These are phyloP conservation scores for Leptonema lineaticorne DNA, from an alignment of 1,140 invertebrate genomes.

Conservation along the genomic window DNA sequence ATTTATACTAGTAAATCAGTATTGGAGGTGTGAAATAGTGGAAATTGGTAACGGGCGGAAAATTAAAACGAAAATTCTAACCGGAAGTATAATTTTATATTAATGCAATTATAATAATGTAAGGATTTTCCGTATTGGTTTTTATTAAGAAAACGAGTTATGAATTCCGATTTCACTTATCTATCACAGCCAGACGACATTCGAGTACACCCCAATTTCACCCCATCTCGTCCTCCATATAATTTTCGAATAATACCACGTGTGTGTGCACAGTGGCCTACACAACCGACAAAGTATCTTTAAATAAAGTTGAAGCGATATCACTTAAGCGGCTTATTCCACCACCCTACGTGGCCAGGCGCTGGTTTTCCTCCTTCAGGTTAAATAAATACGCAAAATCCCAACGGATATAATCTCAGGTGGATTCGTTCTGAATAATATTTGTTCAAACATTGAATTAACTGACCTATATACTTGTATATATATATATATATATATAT, in stretches of 20 bases:
- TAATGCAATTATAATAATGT: constrained; percentile 6
- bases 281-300: constrained; percentile 14
- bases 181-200: constrained; percentile 13
- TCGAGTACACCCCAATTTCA: background rate
- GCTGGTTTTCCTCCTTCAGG: no score
- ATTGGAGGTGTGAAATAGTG: no score
- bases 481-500: background rate
- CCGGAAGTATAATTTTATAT: no score
- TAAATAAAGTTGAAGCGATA: constrained; percentile 18
- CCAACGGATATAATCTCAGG: background rate
- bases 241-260: no score
- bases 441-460: background rate
- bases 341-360: no score
- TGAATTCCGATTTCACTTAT: constrained; percentile 15
- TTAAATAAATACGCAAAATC: constrained; percentile 11
- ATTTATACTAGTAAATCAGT: no score
- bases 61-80: no score
- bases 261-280: background rate
- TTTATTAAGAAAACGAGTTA: background rate
- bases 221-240: background rate
- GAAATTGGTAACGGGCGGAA: no score
- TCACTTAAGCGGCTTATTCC: constrained; percentile 9
- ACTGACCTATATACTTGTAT: background rate
- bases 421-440: constrained; percentile 1
- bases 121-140: background rate